These are phyloP conservation scores for Sternarchorhynchus goeldii DNA, from an alignment of 2,797 vertebrate genomes.

Conservation along the genomic window DNA sequence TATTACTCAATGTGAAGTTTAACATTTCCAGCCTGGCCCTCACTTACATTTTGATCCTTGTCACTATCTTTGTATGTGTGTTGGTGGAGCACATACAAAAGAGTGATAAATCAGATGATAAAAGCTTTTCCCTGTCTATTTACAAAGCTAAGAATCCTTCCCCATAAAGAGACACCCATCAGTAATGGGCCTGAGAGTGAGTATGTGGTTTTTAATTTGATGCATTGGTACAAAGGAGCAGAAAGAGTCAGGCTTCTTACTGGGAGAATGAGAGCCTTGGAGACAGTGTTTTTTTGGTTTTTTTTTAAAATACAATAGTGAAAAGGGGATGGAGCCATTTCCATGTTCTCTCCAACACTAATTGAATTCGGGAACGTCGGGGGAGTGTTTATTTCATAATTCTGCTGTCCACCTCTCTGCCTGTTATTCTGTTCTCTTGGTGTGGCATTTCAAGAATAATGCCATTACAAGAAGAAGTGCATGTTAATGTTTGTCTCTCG, in stretches of 20 bases:
- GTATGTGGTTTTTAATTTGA: conserved; percentile 38
- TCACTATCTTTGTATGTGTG: neutral
- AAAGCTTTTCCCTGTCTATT: neutral
- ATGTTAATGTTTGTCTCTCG: conserved; percentile 2
- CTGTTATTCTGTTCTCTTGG: conserved; percentile 23
- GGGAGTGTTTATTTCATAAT: conserved; percentile 45
- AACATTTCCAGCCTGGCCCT: no score
- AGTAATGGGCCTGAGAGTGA: conserved; percentile 32
- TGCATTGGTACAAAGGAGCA: neutral
- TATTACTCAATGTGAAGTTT: no score
- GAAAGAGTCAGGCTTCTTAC: conserved; percentile 12
- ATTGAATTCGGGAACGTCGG: conserved; percentile 9
- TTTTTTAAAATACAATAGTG: neutral
- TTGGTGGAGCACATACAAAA: neutral
- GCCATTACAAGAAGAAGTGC: conserved; percentile 17
- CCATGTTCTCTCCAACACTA: conserved; percentile 22
- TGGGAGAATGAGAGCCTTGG: conserved; percentile 6
- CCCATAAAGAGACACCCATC: neutral
- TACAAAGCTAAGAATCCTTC: neutral
- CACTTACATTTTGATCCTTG: no score
- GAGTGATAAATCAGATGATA: neutral
- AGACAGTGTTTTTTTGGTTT: conserved; percentile 7
- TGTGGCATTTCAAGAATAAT: conserved; percentile 41
- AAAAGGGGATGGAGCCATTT: conserved; percentile 36
- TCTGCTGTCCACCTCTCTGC: neutral